Base-by-base conservation (phyloP, 2,113 vertebrate genomes). In the Apaloderma vittatum region DNA sequence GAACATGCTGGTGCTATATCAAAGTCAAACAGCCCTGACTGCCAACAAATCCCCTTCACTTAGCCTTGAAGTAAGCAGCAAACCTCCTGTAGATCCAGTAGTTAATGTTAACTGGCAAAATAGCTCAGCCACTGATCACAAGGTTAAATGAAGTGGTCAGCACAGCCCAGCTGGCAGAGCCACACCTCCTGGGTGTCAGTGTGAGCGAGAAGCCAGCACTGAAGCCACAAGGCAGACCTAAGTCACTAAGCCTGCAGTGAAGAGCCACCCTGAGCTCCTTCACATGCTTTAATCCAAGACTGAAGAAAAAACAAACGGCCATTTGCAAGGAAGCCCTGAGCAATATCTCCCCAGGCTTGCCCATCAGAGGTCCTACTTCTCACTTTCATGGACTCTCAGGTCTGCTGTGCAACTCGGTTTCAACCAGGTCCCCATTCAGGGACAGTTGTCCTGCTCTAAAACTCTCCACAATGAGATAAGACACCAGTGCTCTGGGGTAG, bases 61-160 rank as follows among this genome's bases (percentile, higher is more conserved):
- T 81, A 62, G 81, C 71, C 92, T 91, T 85, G 48, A 94, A 94
- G 89, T 34, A 75, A 70, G 92, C 92, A 88, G 93, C 58, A 95
- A 78, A 68, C 78, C 91, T 86, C 67, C 93, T 71, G 78, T 75
- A 93, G 94, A 51, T 59, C 58, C 2, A 1, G 78, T n/a, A 68
- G 45, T n/a, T 81, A 17, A 49, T 1, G 19, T 11, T 62, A 81
- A 34, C 73, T 18, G 26, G 70, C 45, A 86, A 87, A 77, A 57
- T 27, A 79, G 58, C 46, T 32, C 37, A 26, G 52, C 9, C 11
- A 76, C 63, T 26, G 43, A 8, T 37, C 6, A 5, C 52, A 21
- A 48, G 54, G 76, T 61, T 46, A 19, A 78, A 92, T 27, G 37
- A 65, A 63, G 23, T 13, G 43, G 40, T 52, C 52, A 92, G 37